Percentiles rank a stretch among this genome's conserved stretches.
phyloP scores from a whole-genome alignment of 2,113 vertebrate genomes.

The Tretioscincus oriximinensis region DNA sequence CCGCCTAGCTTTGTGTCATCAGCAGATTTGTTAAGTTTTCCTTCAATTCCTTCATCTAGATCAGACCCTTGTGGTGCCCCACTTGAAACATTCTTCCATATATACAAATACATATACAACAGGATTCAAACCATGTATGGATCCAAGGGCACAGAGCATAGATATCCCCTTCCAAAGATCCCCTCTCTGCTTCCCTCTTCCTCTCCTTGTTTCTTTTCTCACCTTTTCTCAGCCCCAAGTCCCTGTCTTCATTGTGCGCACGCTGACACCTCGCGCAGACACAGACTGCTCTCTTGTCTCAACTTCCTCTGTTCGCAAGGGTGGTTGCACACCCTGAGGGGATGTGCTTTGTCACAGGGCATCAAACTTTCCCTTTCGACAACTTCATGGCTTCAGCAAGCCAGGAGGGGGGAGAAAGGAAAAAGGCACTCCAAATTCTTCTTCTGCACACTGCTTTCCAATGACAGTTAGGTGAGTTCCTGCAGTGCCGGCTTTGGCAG shows the following conservation, averaged over 20 bases:
- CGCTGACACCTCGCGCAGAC: conserved; percentile 63
- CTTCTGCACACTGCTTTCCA: conserved; percentile 40
- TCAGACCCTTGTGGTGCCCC: too few species aligned
- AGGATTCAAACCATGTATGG: too few species aligned
- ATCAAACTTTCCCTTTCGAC: conserved; percentile 63
- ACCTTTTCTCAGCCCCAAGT: conserved; percentile 19
- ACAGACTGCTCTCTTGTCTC: conserved; percentile 63
- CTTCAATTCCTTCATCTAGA: too few species aligned
- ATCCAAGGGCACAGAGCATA: too few species aligned
- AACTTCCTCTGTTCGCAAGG: conserved; percentile 60
- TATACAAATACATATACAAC: too few species aligned
- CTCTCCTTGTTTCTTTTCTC: background rate
- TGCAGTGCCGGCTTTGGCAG: too few species aligned
- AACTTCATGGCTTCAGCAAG: conserved; percentile 59
- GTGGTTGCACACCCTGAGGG: conserved; percentile 66
- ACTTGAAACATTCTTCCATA: too few species aligned
- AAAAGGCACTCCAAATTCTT: conserved; percentile 37
- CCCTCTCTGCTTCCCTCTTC: background rate
- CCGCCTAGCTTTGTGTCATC: too few species aligned
- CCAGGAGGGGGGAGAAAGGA: conserved; percentile 37
- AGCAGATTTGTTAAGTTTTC: too few species aligned
- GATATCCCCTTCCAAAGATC: background rate
- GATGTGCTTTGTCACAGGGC: conserved; percentile 69
- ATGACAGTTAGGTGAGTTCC: conserved; percentile 1
- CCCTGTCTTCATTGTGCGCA: conserved; percentile 24